Evolutionary conservation across 2,888 invertebrate species (phyloP).

Genomic region (Aphidius colemani): DNA sequence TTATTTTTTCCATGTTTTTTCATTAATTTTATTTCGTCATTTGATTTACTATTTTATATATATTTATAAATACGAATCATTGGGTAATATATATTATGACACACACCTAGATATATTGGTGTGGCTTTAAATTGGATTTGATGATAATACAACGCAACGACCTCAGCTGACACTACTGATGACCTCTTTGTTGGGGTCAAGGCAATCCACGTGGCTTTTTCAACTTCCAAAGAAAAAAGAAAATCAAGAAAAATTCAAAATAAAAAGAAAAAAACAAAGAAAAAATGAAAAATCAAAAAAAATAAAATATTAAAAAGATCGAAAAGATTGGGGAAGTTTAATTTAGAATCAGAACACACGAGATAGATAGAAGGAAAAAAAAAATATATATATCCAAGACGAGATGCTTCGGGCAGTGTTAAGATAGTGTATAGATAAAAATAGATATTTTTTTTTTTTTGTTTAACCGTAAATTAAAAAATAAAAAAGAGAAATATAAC

Average conservation of each 20-base stretch:
- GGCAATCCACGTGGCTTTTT: constrained; percentile 1
- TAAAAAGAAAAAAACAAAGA: not conserved
- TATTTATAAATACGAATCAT: no score
- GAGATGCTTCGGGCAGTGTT: no score
- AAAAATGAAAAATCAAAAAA: not conserved
- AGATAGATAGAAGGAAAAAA: no score
- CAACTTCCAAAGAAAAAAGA: not conserved
- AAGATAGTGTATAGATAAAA: no score
- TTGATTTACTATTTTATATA: no score
- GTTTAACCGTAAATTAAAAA: not conserved
- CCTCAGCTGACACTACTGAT: constrained; percentile 6
- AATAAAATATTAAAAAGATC: not conserved
- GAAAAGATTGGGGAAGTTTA: no score
- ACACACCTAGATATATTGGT: not conserved
- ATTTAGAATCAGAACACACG: no score
- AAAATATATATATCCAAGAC: no score
- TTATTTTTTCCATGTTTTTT: no score
- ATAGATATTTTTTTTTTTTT: not conserved
- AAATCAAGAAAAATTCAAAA: not conserved
- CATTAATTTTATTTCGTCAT: no score
- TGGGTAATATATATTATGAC: no score
- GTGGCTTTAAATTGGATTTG: constrained; percentile 1
- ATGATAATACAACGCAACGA: constrained; percentile 2
- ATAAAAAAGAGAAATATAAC: not conserved
- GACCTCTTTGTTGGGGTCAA: constrained; percentile 9